phyloP scores from a whole-genome alignment of 2,113 vertebrate species.

The Chionodraco myersi region DNA sequence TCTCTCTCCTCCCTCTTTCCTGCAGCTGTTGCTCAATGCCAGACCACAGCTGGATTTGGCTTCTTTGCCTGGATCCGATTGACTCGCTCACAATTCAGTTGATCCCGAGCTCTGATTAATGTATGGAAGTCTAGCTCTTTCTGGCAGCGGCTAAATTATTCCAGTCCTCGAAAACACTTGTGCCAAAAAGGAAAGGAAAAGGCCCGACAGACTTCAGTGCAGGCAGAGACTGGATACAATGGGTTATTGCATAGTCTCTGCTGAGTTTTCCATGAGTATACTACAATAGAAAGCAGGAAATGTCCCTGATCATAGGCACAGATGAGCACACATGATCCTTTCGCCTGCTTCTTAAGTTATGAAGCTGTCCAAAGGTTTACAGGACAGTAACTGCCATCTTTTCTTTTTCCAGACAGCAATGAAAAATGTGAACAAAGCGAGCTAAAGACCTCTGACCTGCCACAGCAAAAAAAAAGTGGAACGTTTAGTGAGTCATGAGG shows the following conservation, averaged over 20 bases:
- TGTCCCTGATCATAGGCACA: slow-evolving; percentile 17
- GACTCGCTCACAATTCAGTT: slow-evolving; percentile 49
- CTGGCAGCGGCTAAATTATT: slow-evolving; percentile 38
- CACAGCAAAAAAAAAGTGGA: slow-evolving; percentile 51
- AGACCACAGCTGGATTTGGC: slow-evolving; percentile 61
- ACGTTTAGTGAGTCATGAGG: slow-evolving; percentile 58
- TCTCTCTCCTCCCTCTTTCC: slow-evolving; percentile 22
- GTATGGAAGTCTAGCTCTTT: slow-evolving; percentile 41
- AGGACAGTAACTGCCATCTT: slow-evolving; percentile 27
- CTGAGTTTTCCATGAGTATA: neutral
- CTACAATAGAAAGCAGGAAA: slow-evolving; percentile 14
- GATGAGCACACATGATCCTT: slow-evolving; percentile 21
- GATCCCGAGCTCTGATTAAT: slow-evolving; percentile 55
- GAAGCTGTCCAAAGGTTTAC: slow-evolving; percentile 62
- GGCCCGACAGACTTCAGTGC: slow-evolving; percentile 10
- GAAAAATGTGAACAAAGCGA: slow-evolving; percentile 33
- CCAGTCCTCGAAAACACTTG: slow-evolving; percentile 33
- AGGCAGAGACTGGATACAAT: slow-evolving; percentile 11
- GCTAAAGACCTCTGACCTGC: slow-evolving; percentile 61
- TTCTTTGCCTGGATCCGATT: slow-evolving; percentile 41
- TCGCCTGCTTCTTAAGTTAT: slow-evolving; percentile 21
- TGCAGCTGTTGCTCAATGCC: slow-evolving; percentile 41
- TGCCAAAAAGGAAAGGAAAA: slow-evolving; percentile 39
- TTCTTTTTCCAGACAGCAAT: slow-evolving; percentile 27
- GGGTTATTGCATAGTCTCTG: slow-evolving; percentile 14